Base-by-base conservation (phyloP, 2,113 vertebrate genomes). In the Lepus timidus region DNA sequence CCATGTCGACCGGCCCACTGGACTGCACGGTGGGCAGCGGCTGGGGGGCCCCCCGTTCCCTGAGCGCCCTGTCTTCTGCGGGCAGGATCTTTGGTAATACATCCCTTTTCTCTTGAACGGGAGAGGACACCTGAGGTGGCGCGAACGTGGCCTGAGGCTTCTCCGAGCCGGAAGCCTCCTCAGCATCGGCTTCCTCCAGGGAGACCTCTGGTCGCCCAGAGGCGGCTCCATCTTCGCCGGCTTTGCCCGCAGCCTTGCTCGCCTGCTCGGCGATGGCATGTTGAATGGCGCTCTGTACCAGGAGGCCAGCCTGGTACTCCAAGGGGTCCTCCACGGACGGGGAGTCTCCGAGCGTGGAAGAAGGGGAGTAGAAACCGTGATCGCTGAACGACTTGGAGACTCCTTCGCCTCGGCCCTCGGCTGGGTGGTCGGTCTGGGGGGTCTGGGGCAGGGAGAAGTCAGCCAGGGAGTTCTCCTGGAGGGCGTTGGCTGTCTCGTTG, bases 221-320 rank as follows among this genome's bases (percentile, higher is more conserved):
- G 71, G 97, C 78, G 4, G 16, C 84, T 52, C 75, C 13, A 0
- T 96, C 95, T 64, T 96, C 91, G 75, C 36, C 95, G 68, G 96
- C 80, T 27, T 93, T 94, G 0, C 68, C 61, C 33, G 73, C 94
- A 49, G 92, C 95, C 90, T 97, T 97, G 8, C 98, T 98, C 4
- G 80, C 98, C 55, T 99, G 99, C 96, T 99, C 99, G 0, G 99
- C 98, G 71, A 99, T 98, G 92, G 99, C 99, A 93, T 99, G 99
- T 81, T 99, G 99, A 96, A 99, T 99, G 97, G 99, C 99, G 0
- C 98, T 99, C 75, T 99, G 99, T 85, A 99, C 99, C 19, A 99
- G 98, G 1, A 99, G 97, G 7, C 98, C 99, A 10, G 99, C 99
- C 0, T 99, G 99, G 95, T 99, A 99, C 87, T 99, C 99, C 94